Base-by-base conservation (phyloP, 2,888 invertebrate species). In the Rhagophthalmus giganteus region DNA sequence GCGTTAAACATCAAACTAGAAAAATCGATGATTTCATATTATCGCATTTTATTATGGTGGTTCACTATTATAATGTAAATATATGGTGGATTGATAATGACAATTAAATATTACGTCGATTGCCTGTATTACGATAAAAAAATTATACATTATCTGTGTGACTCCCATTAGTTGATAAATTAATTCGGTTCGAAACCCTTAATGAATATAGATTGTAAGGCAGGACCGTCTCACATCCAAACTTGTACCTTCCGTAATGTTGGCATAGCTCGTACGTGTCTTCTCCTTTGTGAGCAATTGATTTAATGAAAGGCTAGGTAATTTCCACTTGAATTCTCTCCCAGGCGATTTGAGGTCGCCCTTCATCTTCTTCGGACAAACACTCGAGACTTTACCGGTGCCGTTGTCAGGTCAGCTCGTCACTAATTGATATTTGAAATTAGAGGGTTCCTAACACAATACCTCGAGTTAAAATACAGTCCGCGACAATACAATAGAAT, bases 201-300 rank as follows among this genome's bases (percentile, higher is more conserved):
- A 48, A 48, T 48, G 48, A 48, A 48, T 48, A 48, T 41, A 34
- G 40, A 48, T 48, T 20, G 33, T 13, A 5, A 33, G 14, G 32
- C 9, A 12, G 48, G 41, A 30, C 16, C 25, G 41, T 41, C 48
- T 41, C 35, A 30, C 31, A 35, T 42, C 42, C 30, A 44, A n/a
- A 33, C 34, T 34, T 34, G 33, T 14, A 32, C 32, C 31, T 20
- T 3, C 20, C 3, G 20, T 31, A 20, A 49, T 42, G 38, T 50
- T 37, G 37, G 32, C 25, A 48, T 48, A 33, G 40, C 35, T 14
- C 25, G 42, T 42, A 50, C 49, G 49, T 44, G 42, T 37, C 38
- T 48, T 37, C 42, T 42, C 49, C 49, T 50, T 50, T 37, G 49
- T 50, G 49, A 30, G 37, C 49, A 42, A 42, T 50, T 50, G 42